A percentile compares a stretch with the other conserved stretches of the same genome.
phyloP scores from a whole-genome alignment of 2,797 vertebrate species.

The Rhabdomys pumilio region DNA sequence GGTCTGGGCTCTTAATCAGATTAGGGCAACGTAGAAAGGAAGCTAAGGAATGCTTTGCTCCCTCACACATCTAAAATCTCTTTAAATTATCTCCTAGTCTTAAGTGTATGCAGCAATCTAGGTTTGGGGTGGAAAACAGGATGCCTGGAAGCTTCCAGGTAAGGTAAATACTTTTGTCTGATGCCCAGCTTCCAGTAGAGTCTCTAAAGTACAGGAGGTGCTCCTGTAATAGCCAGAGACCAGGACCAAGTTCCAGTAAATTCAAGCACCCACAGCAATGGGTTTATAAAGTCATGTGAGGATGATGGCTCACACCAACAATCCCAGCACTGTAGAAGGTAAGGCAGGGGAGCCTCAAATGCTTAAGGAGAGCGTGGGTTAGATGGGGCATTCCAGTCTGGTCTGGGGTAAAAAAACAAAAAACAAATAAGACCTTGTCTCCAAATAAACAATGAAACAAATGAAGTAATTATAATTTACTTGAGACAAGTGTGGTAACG shows the following conservation, averaged over 20 bases:
- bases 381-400: background rate
- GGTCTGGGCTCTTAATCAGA: background rate
- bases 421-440: background rate
- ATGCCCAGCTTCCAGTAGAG: background rate
- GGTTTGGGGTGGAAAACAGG: constrained; percentile 4
- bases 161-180: background rate
- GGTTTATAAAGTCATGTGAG: constrained; percentile 6
- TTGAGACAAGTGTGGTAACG: background rate
- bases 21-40: background rate
- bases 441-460: background rate
- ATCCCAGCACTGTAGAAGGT: background rate
- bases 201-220: background rate
- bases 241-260: background rate
- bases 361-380: background rate
- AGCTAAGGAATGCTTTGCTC: background rate
- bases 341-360: background rate
- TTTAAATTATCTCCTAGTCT: constrained; percentile 52
- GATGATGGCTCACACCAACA: background rate
- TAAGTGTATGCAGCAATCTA: constrained; percentile 44
- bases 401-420: background rate
- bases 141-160: background rate
- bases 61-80: constrained; percentile 45
- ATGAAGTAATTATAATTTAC: background rate
- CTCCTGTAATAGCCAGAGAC: background rate
- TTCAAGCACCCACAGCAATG: background rate